Evolutionary conservation across 2,113 vertebrate species (phyloP), one percentile per base, ranked within the genome.

Genomic region (Elachura formosa): DNA sequence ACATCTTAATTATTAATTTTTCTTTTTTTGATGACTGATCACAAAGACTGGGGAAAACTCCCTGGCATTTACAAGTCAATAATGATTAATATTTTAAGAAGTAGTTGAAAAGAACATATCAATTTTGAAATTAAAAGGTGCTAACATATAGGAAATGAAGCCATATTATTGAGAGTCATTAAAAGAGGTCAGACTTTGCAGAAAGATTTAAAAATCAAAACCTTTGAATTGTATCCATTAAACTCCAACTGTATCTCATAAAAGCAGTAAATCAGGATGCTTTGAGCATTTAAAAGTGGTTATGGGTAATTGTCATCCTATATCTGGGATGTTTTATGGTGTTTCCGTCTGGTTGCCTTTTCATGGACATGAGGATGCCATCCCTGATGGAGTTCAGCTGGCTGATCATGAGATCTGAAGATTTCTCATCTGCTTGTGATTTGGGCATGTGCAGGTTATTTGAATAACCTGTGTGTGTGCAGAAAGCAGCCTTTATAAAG

Each of bases 301-400:
- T 14, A 29, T 8, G 7, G 28, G 6, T 58, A n/a, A 38, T 0
- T 62, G 36, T 23, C 2, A 20, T 51, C 6, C 18, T 33, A 0
- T 23, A 0, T 10, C 12, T 34, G 33, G 14, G 33, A n/a, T 51
- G 25, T 25, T 13, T 62, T 25, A 10, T 0, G 12, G 24, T 22
- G 33, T 49, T 67, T 33, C 14, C 17, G 4, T 5, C 24, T 55
- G 24, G 5, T 61, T 90, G 64, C 55, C 22, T 40, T 62, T 40
- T 36, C 3, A 1, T 10, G 51, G 33, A 7, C 2, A 0, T 0
- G 2, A 59, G 21, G 6, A 3, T 36, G 12, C 9, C 20, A 0
- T 38, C 22, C 3, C 25, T 62, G 56, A 19, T 68, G 31, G 36
- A 49, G 34, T 24, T 55, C 15, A 76, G 38, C 75, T 62, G 66